Evolutionary conservation across 2,797 vertebrate genomes (phyloP), one percentile per base, ranked within the genome.

Genomic region (Allobates femoralis): DNA sequence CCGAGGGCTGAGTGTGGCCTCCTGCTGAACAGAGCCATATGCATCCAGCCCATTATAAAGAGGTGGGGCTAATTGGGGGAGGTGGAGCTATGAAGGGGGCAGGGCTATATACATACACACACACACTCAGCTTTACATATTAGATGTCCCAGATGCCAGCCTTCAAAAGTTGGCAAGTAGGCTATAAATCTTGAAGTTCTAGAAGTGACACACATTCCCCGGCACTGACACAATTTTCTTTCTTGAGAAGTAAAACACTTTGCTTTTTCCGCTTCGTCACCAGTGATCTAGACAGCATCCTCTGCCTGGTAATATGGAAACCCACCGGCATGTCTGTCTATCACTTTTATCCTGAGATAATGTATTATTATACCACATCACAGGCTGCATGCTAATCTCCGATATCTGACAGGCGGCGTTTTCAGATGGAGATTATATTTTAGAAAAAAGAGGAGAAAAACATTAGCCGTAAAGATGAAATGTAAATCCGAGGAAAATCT

Each of bases 261-360:
- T 69, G 37, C 55, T 46, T 79, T 78, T 60, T 58, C 76, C 21
- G 16, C 53, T 8, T 23, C 19, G 60, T 37, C 64, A 55, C 80
- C 64, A 2, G 5, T 81, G 28, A 69, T 30, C 28, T 32, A 71
- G 28, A 82, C 51, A 37, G 79, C 19, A 55, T 69, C 15, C 14
- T 32, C 62, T 51, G 62, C 50, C 50, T 18, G 11, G n/a, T 32
- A 30, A 21, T 66, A 3, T 46, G 2, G 18, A 32, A 67, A 71
- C 34, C 19, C 50, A 34, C 2, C 21, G 10, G 50, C 50, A 28
- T 18, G 2, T 41, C 62, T 64, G 37, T 73, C 69, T 60, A 80
- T 85, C 84, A 85, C 53, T 46, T 74, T 64, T 58, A 80, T 86
- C 78, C 26, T 19, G 76, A 76, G 75, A 76, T 64, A 75, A 81